Percentiles rank a stretch among this genome's conserved stretches.
Evolutionary conservation across 2,888 invertebrate species (phyloP).

Genomic region (Lepas anatifera): DNA sequence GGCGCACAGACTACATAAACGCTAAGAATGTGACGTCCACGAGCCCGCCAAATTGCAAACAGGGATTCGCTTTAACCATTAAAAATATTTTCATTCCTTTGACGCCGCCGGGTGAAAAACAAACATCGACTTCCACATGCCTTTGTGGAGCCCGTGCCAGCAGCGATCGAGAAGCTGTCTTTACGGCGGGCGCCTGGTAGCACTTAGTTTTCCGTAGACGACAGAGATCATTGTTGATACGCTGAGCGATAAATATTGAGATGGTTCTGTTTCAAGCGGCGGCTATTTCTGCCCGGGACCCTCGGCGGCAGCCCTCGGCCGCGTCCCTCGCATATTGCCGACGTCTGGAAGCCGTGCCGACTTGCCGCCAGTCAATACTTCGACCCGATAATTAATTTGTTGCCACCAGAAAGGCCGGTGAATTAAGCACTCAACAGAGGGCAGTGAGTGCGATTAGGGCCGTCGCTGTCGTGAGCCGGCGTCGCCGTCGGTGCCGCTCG

Average conservation of each 20-base stretch:
- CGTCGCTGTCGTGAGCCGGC: neutral
- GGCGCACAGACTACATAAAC: neutral
- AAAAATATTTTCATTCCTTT: constrained; percentile 8
- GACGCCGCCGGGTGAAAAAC: neutral
- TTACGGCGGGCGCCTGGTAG: neutral
- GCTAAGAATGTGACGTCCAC: neutral
- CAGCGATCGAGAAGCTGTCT: neutral
- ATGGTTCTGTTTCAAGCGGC: neutral
- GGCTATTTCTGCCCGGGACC: neutral
- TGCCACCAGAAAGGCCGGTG: neutral
- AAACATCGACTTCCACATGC: neutral
- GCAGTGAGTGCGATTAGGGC: neutral
- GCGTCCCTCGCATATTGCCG: no score
- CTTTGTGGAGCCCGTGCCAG: neutral
- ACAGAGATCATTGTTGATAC: constrained; percentile 6
- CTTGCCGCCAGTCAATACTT: neutral
- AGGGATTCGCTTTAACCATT: constrained; percentile 11
- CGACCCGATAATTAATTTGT: constrained; percentile 10
- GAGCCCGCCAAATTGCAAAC: constrained; percentile 8
- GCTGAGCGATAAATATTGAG: neutral
- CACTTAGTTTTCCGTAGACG: constrained; percentile 7
- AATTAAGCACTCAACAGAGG: neutral
- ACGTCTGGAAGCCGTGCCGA: neutral
- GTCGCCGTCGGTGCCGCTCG: neutral
- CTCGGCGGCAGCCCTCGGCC: no score